These are phyloP conservation scores for Tanypteryx hageni DNA, from an alignment of 2,888 invertebrate genomes.

Conservation along the genomic window DNA sequence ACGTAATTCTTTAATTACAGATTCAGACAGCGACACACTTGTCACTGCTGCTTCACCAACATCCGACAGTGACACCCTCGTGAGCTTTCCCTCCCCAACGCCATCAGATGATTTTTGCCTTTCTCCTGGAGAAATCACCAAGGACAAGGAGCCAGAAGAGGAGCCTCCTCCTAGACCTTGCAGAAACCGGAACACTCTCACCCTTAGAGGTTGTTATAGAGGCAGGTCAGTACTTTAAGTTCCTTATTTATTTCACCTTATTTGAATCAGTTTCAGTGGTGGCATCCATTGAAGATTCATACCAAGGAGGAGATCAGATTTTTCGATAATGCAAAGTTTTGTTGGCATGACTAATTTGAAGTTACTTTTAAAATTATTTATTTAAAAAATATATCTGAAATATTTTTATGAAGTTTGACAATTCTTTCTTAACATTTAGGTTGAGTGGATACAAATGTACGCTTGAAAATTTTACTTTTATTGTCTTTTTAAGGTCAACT, in stretches of 20 bases:
- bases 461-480: no score
- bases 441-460: no score
- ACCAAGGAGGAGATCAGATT: no score
- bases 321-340: no score
- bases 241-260: background rate
- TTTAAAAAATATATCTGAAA: no score
- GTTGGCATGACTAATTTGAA: no score
- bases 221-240: constrained; percentile 46
- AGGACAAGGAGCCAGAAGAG: background rate
- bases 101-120: constrained; percentile 51
- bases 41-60: constrained; percentile 71
- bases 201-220: constrained; percentile 42
- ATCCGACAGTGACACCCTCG: constrained; percentile 71
- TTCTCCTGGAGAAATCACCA: constrained; percentile 13
- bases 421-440: no score
- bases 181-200: constrained; percentile 55
- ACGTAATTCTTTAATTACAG: constrained; percentile 70
- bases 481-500: no score
- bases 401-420: no score
- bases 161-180: background rate
- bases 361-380: no score
- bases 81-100: constrained; percentile 65
- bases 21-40: constrained; percentile 75
- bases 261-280: background rate
- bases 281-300: no score